Evolutionary conservation across 1,140 invertebrate genomes (phyloP).

Genomic region (Drosophila asahinai): DNA sequence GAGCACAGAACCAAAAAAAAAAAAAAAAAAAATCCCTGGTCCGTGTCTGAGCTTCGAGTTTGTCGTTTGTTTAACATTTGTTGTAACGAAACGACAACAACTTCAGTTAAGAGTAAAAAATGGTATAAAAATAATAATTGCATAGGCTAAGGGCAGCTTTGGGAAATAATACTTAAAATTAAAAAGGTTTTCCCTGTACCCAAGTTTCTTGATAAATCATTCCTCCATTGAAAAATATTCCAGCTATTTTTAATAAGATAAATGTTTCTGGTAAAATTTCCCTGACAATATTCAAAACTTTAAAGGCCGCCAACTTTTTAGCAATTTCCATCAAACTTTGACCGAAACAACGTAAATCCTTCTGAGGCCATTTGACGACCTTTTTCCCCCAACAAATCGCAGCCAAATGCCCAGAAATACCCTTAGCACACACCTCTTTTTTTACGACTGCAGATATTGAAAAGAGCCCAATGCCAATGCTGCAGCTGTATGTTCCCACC

Average conservation of each 20-base stretch:
- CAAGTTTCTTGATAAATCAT: not conserved
- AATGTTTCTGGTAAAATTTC: not conserved
- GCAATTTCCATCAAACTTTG: slow-evolving; percentile 10
- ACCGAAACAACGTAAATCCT: slow-evolving; percentile 23
- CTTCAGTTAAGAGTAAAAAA: slow-evolving; percentile 16
- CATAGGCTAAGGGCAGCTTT: not conserved
- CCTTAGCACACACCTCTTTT: slow-evolving; percentile 34
- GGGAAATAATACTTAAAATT: not conserved
- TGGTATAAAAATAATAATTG: slow-evolving; percentile 24
- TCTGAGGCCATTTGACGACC: slow-evolving; percentile 23
- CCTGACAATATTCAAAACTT: not conserved
- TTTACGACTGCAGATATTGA: slow-evolving; percentile 30
- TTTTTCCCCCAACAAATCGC: slow-evolving; percentile 16
- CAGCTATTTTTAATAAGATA: not conserved
- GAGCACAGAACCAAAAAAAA: not conserved
- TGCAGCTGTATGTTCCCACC: slow-evolving; percentile 25
- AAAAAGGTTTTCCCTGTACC: not conserved
- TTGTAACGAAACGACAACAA: slow-evolving; percentile 41
- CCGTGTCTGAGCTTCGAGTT: slow-evolving; percentile 27
- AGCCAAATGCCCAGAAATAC: slow-evolving; percentile 27
- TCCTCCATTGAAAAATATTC: too few relatives aligned
- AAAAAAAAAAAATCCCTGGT: slow-evolving; percentile 31
- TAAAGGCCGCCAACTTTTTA: not conserved
- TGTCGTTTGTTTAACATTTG: slow-evolving; percentile 73
- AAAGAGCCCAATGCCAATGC: slow-evolving; percentile 34